Evolutionary conservation across 2,888 invertebrate genomes (phyloP), one percentile per base, ranked within the genome.

Genomic region (Drosophila birchii): DNA sequence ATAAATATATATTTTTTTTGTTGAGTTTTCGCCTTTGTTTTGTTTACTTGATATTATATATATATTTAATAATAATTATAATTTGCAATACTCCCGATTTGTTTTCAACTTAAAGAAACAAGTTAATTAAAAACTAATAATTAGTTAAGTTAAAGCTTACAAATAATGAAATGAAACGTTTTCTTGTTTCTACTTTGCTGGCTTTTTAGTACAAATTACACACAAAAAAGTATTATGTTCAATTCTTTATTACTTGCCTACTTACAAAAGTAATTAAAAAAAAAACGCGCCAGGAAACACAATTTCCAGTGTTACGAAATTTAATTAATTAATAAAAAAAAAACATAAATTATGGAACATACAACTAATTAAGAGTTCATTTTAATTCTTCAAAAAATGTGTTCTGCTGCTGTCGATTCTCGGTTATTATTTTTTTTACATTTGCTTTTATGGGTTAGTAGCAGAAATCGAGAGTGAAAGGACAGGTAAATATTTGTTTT

Each of bases 41-140:
- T 59, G 39, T 69, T 59, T 60, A 44, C 36, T 56, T 56, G 45
- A 43, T 34, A 61, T 45, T 12, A 43, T 43, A 20, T 20, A 14
- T 68, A 70, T 44, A 55, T 71, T 63, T 62, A 47, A 53, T 51
- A 26, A 57, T 59, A 63, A 69, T 72, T 70, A 78, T 80, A 86
- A 88, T 76, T 83, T 83, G 83, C 83, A 83, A 83, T 83, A 86
- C 88, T 83, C 83, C 83, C 88, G 88, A 83, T 72, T 88, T 82
- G 73, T 85, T 78, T 67, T 80, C 57, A 78, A 69, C 68, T 72
- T 88, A 70, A 62, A 49, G 56, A 71, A 71, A 23, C 43, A 69
- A 69, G 44, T 57, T 47, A 23, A 23, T 44, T 44, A 54, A 66
- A 38, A 43, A 61, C 41, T 75, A 75, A 53, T 29, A 68, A 53